phyloP scores from a whole-genome alignment of 2,888 invertebrate genomes.

The Idaea dimidiata region DNA sequence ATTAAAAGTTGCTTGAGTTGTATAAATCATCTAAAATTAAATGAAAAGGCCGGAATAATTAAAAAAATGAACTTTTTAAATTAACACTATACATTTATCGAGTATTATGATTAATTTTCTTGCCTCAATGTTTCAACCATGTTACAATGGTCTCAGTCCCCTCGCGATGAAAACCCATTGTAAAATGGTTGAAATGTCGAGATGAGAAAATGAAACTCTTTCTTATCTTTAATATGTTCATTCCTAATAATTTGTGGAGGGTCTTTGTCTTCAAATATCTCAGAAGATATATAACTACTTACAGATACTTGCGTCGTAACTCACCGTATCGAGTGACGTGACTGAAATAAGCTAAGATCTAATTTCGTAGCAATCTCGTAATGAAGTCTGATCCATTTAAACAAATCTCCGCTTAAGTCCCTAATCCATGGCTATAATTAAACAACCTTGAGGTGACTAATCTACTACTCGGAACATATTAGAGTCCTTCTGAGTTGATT shows the following conservation, averaged over 20 bases:
- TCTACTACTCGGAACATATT: neutral
- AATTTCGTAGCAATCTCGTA: slow-evolving; percentile 1
- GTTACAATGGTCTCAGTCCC: no score
- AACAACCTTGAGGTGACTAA: neutral
- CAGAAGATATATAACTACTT: neutral
- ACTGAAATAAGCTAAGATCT: neutral
- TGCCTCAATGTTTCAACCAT: no score
- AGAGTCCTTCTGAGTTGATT: neutral
- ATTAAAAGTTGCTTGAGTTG: no score
- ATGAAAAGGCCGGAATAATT: no score
- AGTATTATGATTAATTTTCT: no score
- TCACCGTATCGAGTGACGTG: neutral
- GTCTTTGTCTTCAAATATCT: neutral
- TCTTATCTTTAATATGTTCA: neutral
- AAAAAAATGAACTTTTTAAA: no score
- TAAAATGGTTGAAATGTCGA: no score
- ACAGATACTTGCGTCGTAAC: neutral
- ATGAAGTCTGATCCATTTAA: neutral
- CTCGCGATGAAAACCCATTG: no score
- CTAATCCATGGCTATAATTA: neutral
- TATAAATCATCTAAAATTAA: no score
- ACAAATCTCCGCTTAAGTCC: neutral
- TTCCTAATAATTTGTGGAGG: neutral
- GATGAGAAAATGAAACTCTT: no score
- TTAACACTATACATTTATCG: no score